These are phyloP conservation scores for Pelobates cultripes DNA, from an alignment of 2,797 vertebrate species.

Conservation along the genomic window DNA sequence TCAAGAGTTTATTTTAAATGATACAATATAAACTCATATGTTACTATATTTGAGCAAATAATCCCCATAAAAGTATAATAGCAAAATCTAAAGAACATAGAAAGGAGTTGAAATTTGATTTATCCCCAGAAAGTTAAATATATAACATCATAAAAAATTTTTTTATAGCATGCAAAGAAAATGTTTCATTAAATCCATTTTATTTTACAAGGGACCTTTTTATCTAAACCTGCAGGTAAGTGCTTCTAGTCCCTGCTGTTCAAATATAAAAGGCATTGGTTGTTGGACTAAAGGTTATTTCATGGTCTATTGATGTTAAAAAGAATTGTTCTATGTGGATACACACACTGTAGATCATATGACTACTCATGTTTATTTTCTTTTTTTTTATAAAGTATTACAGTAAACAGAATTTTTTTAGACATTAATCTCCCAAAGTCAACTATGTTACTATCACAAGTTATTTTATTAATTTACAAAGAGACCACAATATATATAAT, in stretches of 20 bases:
- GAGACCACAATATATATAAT: background rate
- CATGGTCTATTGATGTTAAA: constrained; percentile 27
- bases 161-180: background rate
- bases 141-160: background rate
- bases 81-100: background rate
- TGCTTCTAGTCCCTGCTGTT: background rate
- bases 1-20: no score
- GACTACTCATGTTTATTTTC: constrained; percentile 22
- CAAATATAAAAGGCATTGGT: constrained; percentile 18
- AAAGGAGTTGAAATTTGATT: background rate
- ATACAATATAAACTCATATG: no score
- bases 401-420: constrained; percentile 12
- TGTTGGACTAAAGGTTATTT: constrained; percentile 31
- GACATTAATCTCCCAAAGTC: constrained; percentile 16
- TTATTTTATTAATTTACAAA: constrained; percentile 17
- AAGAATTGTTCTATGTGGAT: constrained; percentile 12
- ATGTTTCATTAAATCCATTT: background rate
- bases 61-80: no score
- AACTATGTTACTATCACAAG: constrained; percentile 16
- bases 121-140: background rate
- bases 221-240: background rate
- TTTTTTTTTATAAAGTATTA: constrained; percentile 11
- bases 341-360: constrained; percentile 19
- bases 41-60: no score
- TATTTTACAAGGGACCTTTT: background rate